phyloP scores from a whole-genome alignment of 2,113 vertebrate genomes.

The Pithys albifrons region DNA sequence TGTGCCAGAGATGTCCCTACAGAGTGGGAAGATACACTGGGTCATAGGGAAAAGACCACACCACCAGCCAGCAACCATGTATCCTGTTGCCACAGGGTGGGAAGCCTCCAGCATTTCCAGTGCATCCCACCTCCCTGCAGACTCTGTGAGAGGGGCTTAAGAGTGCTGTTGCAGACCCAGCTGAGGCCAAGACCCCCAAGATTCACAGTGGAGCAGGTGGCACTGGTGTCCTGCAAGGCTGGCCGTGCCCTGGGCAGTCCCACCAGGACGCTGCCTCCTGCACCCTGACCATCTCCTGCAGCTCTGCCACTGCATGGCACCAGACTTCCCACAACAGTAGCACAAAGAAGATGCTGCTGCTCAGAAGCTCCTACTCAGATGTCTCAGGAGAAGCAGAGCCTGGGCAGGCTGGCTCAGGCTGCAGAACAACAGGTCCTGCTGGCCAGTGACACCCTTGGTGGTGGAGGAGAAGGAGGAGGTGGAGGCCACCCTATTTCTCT shows the following conservation, averaged over 20 bases:
- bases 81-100: background rate
- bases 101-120: background rate
- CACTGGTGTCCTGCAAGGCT: background rate
- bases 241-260: background rate
- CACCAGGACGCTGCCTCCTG: accelerated
- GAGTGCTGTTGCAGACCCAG: background rate
- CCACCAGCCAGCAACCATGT: accelerated
- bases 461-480: background rate
- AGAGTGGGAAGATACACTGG: accelerated
- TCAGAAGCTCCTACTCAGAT: background rate
- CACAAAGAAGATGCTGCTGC: background rate
- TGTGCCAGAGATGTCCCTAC: background rate
- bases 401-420: background rate
- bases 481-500: background rate
- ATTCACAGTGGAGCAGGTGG: accelerated
- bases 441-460: no score
- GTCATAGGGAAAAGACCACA: accelerated
- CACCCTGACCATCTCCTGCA: accelerated
- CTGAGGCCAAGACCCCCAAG: accelerated
- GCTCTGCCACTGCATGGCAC: background rate
- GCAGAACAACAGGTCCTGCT: background rate
- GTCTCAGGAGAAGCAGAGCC: background rate
- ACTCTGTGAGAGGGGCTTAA: background rate
- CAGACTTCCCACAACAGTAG: accelerated
- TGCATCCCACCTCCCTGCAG: background rate